Percentiles rank a stretch among this genome's conserved stretches.
phyloP scores from a whole-genome alignment of 2,797 vertebrate genomes.

The Tenualosa ilisha region DNA sequence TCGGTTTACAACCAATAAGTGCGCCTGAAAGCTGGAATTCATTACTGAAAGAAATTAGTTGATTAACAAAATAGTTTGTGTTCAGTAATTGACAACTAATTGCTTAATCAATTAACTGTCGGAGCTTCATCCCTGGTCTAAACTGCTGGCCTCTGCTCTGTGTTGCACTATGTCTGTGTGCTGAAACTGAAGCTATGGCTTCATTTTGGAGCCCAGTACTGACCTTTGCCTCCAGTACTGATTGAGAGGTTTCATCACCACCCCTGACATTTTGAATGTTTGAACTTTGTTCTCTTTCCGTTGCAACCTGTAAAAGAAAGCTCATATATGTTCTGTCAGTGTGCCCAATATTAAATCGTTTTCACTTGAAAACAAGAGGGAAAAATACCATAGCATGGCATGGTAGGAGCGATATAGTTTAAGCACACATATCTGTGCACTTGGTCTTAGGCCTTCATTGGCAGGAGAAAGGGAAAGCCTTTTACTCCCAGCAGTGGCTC shows the following conservation, averaged over 20 bases:
- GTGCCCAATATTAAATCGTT: not conserved
- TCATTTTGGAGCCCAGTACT: conserved; percentile 24
- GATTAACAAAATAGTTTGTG: too few species aligned
- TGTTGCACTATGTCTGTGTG: not conserved
- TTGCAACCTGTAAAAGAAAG: conserved; percentile 21
- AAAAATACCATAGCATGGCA: too few species aligned
- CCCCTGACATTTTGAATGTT: conserved; percentile 29
- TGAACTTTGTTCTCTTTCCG: conserved; percentile 44
- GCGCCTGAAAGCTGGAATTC: too few species aligned
- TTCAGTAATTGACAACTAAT: too few species aligned
- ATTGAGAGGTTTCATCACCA: conserved; percentile 34
- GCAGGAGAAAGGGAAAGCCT: not conserved
- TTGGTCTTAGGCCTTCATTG: not conserved
- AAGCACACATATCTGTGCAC: not conserved
- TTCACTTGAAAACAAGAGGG: not conserved
- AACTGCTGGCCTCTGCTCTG: not conserved
- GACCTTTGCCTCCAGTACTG: conserved; percentile 46
- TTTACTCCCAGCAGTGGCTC: not conserved
- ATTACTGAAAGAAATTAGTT: too few species aligned
- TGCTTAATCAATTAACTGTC: too few species aligned
- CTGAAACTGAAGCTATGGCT: conserved; percentile 26
- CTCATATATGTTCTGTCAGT: not conserved
- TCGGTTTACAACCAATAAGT: too few species aligned
- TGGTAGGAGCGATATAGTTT: not conserved
- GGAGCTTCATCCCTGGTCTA: too few species aligned